Evolutionary conservation across 2,113 vertebrate species (phyloP).

Genomic region (Ranitomeya variabilis): DNA sequence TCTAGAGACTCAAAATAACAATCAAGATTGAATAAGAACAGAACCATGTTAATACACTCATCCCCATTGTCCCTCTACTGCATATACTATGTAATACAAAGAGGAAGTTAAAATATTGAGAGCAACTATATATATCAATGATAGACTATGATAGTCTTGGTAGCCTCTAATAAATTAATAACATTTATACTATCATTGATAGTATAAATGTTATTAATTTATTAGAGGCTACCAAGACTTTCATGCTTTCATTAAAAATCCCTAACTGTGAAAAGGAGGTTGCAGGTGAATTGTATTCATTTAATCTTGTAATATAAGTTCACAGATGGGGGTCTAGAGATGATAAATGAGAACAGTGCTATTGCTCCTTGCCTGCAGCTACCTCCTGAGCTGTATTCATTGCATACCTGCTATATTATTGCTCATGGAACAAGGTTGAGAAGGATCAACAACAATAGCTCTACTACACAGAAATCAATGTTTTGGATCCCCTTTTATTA

Average conservation of each 20-base stretch:
- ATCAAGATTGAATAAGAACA: not conserved
- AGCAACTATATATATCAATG: too few relatives aligned
- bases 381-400: conserved; percentile 15
- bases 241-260: not conserved
- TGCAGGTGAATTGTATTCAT: not conserved
- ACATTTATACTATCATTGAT: too few relatives aligned
- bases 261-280: not conserved
- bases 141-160: too few relatives aligned
- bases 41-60: not conserved
- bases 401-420: conserved; percentile 17
- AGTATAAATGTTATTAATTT: not conserved
- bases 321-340: conserved; percentile 12
- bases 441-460: not conserved
- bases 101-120: not conserved
- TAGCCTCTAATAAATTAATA: too few relatives aligned
- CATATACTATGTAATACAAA: not conserved
- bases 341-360: conserved; percentile 8
- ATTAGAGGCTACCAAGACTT: not conserved
- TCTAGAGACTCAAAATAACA: not conserved
- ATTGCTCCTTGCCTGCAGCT: conserved; percentile 3
- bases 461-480: not conserved
- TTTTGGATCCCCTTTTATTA: not conserved
- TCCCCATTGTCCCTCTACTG: not conserved
- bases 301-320: not conserved
- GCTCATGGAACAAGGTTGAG: not conserved